Percentiles rank a stretch among this genome's conserved stretches.
These are phyloP conservation scores for Gadus chalcogrammus DNA, from an alignment of 2,113 vertebrate genomes.

Conservation along the genomic window DNA sequence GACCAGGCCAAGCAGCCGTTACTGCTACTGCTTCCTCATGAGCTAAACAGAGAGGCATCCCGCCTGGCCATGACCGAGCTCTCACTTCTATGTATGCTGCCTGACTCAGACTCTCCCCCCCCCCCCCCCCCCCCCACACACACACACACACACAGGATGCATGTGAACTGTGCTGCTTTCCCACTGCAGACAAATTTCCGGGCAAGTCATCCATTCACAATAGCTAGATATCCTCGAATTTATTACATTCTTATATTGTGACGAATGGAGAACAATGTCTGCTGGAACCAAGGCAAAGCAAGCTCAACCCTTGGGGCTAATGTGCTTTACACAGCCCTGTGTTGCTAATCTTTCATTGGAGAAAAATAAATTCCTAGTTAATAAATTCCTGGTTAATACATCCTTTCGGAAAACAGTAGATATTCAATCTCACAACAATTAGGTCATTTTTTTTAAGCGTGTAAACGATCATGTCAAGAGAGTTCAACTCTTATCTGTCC, in stretches of 20 bases:
- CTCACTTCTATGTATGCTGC: slow-evolving; percentile 27
- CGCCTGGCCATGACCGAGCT: slow-evolving; percentile 48
- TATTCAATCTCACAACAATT: too few species aligned
- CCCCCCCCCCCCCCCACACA: too few species aligned
- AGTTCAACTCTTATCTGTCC: too few species aligned
- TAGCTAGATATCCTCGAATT: slow-evolving; percentile 30
- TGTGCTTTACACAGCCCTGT: slow-evolving; percentile 1
- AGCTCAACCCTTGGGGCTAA: slow-evolving; percentile 39
- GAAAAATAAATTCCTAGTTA: too few species aligned
- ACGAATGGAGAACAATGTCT: slow-evolving; percentile 26
- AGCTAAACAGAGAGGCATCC: slow-evolving; percentile 57
- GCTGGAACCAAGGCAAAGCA: slow-evolving; percentile 43
- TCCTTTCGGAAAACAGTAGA: too few species aligned
- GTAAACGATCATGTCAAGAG: too few species aligned
- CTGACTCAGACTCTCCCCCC: slow-evolving; percentile 36
- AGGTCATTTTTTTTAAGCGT: too few species aligned
- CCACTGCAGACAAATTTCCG: slow-evolving; percentile 55
- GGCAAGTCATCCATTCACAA: slow-evolving; percentile 55
- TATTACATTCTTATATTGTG: slow-evolving; percentile 36
- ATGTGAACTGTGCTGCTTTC: slow-evolving; percentile 3
- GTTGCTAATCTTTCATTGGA: too few species aligned
- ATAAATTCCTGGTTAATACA: too few species aligned
- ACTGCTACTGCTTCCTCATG: slow-evolving; percentile 53
- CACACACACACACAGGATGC: slow-evolving; percentile 36
- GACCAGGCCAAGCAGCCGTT: slow-evolving; percentile 35